phyloP scores from a whole-genome alignment of 2,797 vertebrate genomes.

The Danio jaintianensis region DNA sequence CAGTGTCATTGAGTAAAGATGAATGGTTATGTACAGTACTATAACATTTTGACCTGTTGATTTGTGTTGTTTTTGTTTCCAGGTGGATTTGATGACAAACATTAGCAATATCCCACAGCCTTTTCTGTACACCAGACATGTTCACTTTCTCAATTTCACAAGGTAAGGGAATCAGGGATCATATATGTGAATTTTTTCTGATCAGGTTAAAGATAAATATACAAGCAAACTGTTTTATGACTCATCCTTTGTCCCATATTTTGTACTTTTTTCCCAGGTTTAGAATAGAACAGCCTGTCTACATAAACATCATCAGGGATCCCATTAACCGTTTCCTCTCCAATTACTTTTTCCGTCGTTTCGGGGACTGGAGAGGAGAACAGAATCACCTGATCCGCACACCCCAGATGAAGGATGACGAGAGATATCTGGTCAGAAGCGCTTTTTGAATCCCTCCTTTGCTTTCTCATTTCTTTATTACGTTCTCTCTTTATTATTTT shows the following conservation, averaged over 20 bases:
- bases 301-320: conserved; percentile 98
- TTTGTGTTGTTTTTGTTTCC: conserved; percentile 65
- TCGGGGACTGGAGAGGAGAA: conserved; percentile 98
- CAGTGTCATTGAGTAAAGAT: background rate
- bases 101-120: conserved; percentile 94
- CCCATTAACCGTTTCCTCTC: conserved; percentile 96
- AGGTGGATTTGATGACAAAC: conserved; percentile 98
- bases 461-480: background rate
- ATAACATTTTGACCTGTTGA: background rate
- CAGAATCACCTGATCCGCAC: conserved; percentile 98
- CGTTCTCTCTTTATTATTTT: background rate
- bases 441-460: background rate
- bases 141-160: conserved; percentile 99
- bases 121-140: conserved; percentile 96
- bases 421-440: conserved; percentile 93
- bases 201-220: background rate
- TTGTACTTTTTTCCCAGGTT: conserved; percentile 78
- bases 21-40: background rate
- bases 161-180: conserved; percentile 78
- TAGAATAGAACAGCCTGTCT: conserved; percentile 95
- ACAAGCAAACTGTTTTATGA: conserved; percentile 14
- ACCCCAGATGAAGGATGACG: conserved; percentile 97
- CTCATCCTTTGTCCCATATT: background rate
- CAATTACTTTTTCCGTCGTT: conserved; percentile 98
- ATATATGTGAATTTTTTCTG: conserved; percentile 10